Evolutionary conservation across 2,888 invertebrate species (phyloP).

Genomic region (Acanthoscelides obtectus): DNA sequence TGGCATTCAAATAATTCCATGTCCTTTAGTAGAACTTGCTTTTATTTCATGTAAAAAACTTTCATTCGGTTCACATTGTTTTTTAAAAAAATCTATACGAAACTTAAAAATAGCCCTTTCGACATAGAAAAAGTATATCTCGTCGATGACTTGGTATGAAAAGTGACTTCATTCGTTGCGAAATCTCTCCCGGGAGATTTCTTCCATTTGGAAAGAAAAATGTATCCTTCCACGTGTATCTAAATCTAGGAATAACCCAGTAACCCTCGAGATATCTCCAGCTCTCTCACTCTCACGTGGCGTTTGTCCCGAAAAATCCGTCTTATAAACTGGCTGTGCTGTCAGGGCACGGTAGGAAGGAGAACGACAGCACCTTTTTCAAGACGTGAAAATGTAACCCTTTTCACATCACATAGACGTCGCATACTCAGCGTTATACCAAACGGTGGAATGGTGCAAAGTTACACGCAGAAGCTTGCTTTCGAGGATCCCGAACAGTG

Average conservation of each 20-base stretch:
- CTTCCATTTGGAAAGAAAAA: not conserved
- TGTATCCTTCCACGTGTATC: not conserved
- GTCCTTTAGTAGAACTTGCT: too few species aligned
- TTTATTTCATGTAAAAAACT: too few species aligned
- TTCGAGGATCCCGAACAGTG: too few species aligned
- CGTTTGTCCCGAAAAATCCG: not conserved
- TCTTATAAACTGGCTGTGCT: not conserved
- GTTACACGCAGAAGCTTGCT: too few species aligned
- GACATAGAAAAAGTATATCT: too few species aligned
- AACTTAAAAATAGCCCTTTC: too few species aligned
- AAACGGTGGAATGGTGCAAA: too few species aligned
- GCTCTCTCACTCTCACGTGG: not conserved
- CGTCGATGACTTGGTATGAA: not conserved
- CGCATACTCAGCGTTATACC: too few species aligned
- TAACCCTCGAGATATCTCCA: not conserved
- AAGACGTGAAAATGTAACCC: not conserved
- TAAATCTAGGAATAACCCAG: not conserved
- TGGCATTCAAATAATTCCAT: too few species aligned
- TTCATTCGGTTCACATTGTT: too few species aligned
- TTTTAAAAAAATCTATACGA: too few species aligned
- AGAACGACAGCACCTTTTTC: not conserved
- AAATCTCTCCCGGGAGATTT: not conserved
- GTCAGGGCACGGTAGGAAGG: not conserved
- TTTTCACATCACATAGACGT: too few species aligned
- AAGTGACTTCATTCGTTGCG: not conserved